phyloP scores from a whole-genome alignment of 2,797 vertebrate genomes.

The Vultur gryphus region DNA sequence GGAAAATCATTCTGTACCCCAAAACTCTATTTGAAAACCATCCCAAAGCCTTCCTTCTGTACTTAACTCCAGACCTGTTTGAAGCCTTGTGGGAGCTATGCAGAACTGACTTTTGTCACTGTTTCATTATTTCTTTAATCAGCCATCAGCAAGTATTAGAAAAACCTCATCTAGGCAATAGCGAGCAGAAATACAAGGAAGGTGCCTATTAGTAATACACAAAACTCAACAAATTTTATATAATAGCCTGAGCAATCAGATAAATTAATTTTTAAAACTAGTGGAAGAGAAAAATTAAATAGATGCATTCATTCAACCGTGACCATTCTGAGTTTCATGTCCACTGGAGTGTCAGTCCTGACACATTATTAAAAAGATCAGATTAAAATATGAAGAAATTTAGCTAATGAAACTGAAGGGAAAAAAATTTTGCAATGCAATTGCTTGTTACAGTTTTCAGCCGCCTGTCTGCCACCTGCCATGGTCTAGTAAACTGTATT shows the following conservation, averaged over 20 bases:
- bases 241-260: constrained; percentile 65
- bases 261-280: constrained; percentile 69
- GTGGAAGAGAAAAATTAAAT: constrained; percentile 70
- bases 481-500: constrained; percentile 72
- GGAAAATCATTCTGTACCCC: not conserved
- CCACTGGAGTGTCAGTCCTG: constrained; percentile 59
- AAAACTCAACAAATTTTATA: constrained; percentile 57
- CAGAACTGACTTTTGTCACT: constrained; percentile 3
- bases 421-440: constrained; percentile 62
- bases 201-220: constrained; percentile 39
- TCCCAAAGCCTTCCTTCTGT: not conserved
- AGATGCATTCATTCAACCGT: constrained; percentile 64
- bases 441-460: constrained; percentile 71
- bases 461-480: constrained; percentile 58
- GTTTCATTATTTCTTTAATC: constrained; percentile 49
- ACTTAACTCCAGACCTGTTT: not conserved
- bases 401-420: constrained; percentile 68
- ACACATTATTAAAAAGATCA: constrained; percentile 69
- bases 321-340: constrained; percentile 58
- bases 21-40: not conserved
- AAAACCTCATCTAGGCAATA: constrained; percentile 24
- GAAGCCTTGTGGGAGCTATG: not conserved
- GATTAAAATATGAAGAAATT: constrained; percentile 70
- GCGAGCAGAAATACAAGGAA: constrained; percentile 20
- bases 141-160: constrained; percentile 34